phyloP scores from a whole-genome alignment of 2,888 invertebrate genomes.

The Frankliniella intonsa region DNA sequence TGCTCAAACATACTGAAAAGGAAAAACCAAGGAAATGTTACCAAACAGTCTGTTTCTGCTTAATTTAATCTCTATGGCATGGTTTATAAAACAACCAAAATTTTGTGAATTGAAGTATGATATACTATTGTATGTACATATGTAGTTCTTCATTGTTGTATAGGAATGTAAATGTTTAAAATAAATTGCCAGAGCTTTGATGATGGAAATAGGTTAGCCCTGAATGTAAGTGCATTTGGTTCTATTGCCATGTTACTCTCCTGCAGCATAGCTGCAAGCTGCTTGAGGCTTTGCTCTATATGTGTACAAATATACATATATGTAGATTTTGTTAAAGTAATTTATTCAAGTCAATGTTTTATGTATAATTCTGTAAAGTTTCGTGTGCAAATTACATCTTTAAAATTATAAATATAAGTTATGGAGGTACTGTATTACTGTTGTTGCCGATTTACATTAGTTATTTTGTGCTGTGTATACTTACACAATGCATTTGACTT shows the following conservation, averaged over 20 bases:
- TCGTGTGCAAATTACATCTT: neutral
- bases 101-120: neutral
- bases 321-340: constrained; percentile 1
- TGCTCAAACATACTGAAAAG: neutral
- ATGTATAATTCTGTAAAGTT: neutral
- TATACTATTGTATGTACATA: neutral
- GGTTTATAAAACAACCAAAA: neutral
- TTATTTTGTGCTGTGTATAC: neutral
- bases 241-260: neutral
- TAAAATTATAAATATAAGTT: neutral
- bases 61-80: neutral
- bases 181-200: neutral
- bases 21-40: neutral
- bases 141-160: neutral
- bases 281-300: neutral
- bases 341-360: constrained; percentile 2
- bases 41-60: neutral
- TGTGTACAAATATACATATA: constrained; percentile 8
- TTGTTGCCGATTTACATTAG: neutral
- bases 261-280: neutral
- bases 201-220: neutral
- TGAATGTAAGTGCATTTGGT: neutral
- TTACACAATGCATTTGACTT: neutral
- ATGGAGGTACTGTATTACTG: neutral
- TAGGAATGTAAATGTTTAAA: neutral